Evolutionary conservation across 2,113 vertebrate species (phyloP), one percentile per base, ranked within the genome.

Genomic region (Aphelocoma coerulescens): DNA sequence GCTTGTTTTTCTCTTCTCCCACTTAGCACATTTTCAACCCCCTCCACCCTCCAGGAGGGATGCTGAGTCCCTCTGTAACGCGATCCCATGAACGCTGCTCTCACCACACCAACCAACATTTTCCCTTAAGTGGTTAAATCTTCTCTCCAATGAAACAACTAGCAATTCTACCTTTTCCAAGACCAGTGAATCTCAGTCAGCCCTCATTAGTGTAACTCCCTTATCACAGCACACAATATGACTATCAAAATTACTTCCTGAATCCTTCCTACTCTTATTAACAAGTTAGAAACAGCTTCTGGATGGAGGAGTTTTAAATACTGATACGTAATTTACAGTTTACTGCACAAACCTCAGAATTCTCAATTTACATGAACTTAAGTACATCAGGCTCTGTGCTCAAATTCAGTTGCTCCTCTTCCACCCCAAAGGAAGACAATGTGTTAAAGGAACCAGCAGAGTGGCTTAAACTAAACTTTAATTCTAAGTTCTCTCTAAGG

Each of bases 11-110:
- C 39, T 55, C 16, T 67, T 58, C 58, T 33, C 28, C 18, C 17
- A 44, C 15, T 57, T 4, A 30, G 23, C 62, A 74, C 20, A 5
- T 86, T 80, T 73, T 21, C 77, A 72, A 8, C 2, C 16, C 23
- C 20, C 48, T 76, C 30, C 52, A 74, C 7, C 13, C 73, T 68
- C 11, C 7, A 3, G 68, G 22, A 77, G 39, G 14, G 44, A 79
- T 78, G 30, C n/a, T 55, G 26, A 39, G 28, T 1, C 79, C 61
- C 49, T 30, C 43, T 11, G 2, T 0, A 30, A 33, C 0, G 0
- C 10, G n/a, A 66, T 49, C 59, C 67, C 68, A 51, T 0, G 3
- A 49, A 35, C 3, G 10, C 2, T 2, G 46, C 80, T 66, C 71
- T 62, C 75, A 32, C 71, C 68, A 81, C 73, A 88, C 35, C 63